A percentile compares a stretch with the other conserved stretches of the same genome.
phyloP scores from a whole-genome alignment of 2,888 invertebrate species.

The Andrena haemorrhoa region DNA sequence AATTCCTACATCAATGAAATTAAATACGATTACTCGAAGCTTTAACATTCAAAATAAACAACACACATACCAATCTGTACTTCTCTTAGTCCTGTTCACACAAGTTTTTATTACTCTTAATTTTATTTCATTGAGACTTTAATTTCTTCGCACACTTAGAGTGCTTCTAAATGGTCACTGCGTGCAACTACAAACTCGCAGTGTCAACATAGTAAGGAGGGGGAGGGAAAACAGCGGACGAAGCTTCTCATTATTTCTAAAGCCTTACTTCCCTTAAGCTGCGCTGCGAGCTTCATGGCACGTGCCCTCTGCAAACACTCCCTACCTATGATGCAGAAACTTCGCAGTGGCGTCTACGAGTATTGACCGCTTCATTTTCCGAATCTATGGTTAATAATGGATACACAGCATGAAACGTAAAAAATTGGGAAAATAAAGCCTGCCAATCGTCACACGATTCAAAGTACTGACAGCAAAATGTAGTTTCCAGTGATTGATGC shows the following conservation, averaged over 20 bases:
- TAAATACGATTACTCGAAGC: too few relatives aligned
- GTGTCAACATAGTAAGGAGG: slow-evolving; percentile 27
- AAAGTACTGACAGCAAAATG: too few relatives aligned
- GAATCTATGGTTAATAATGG: slow-evolving; percentile 38
- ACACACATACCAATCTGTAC: too few relatives aligned
- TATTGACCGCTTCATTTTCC: slow-evolving; percentile 57
- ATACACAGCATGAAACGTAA: slow-evolving; percentile 14
- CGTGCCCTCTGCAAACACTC: slow-evolving; percentile 76
- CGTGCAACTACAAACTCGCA: slow-evolving; percentile 26
- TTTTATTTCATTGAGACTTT: not conserved
- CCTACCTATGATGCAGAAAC: slow-evolving; percentile 54
- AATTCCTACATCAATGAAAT: too few relatives aligned
- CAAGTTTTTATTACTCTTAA: not conserved
- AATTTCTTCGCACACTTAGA: not conserved
- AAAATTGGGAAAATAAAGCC: not conserved
- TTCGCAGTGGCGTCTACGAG: slow-evolving; percentile 51
- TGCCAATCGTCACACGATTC: too few relatives aligned
- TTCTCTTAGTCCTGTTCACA: too few relatives aligned
- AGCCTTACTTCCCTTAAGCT: slow-evolving; percentile 78
- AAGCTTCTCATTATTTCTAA: slow-evolving; percentile 74
- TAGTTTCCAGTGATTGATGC: too few relatives aligned
- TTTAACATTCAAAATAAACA: too few relatives aligned
- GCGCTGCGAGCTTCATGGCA: slow-evolving; percentile 73
- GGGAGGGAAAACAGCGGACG: slow-evolving; percentile 44
- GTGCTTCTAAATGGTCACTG: slow-evolving; percentile 32